Base-by-base conservation (phyloP, 2,113 vertebrate species). In the Aspiorhynchus laticeps region DNA sequence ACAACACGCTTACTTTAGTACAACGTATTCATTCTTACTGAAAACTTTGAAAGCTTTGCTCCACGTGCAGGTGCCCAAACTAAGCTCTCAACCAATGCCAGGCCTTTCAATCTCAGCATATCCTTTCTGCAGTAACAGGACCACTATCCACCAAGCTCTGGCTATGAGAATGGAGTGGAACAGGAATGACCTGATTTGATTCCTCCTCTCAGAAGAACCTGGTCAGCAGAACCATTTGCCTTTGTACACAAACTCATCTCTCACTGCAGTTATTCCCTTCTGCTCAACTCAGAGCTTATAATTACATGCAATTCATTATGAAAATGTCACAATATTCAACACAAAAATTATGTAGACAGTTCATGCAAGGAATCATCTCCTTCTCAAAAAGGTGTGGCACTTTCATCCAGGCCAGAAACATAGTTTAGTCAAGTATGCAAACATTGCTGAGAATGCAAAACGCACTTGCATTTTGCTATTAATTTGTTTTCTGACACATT, bases 81-180 rank as follows among this genome's bases (percentile, higher is more conserved):
- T 38, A 61, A 38, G 51, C 28, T 59, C 28, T 56, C 28, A 6
- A 31, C 10, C 77, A 53, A 31, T 33, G 46, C 26, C 46, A 53
- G 46, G 5, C 21, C 9, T 77, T 51, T 28, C 5, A 33, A 19
- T 33, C 76, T 79, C 28, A 6, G 51, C 19, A 79, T 59, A 56
- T 59, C n/a, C 8, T 15, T 33, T 87, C 41, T 48, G 31, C 2
- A 61, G 53, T 93, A 89, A 90, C 73, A 87, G 86, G 91, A 92
- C 88, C 73, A 75, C 53, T 53, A n/a, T 9, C 28, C 80, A 61
- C 85, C 88, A 88, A 91, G 88, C 90, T 91, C 89, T 87, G 80
- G 71, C 61, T 59, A 73, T 41, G 46, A 31, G 31, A 84, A 26
- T 31, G 33, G 5, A 28, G 71, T 10, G 33, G 74, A 59, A 71